These are phyloP conservation scores for Stegophylla sp. DNA, from an alignment of 2,888 invertebrate genomes.

Conservation along the genomic window DNA sequence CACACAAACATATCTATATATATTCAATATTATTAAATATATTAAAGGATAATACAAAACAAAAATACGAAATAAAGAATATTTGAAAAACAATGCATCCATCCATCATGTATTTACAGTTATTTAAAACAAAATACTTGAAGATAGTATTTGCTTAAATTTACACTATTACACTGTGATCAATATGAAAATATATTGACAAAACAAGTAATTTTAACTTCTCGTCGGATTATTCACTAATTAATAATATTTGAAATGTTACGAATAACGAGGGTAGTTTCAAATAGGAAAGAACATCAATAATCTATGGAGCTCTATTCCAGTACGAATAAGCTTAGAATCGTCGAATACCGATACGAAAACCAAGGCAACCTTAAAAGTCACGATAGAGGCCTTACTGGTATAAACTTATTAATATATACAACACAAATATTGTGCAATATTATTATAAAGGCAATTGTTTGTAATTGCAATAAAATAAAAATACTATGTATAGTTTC, in stretches of 20 bases:
- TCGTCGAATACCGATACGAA: slow-evolving; percentile 25
- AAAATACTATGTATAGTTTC: not conserved
- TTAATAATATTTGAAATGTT: not conserved
- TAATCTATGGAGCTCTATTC: not conserved
- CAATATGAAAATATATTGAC: not conserved
- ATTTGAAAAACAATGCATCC: not conserved
- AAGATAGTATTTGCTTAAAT: not conserved
- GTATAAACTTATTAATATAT: slow-evolving; percentile 1
- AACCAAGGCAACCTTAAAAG: slow-evolving; percentile 42
- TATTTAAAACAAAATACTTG: not conserved
- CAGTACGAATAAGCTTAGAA: slow-evolving; percentile 29
- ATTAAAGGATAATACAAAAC: not conserved
- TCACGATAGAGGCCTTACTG: slow-evolving; percentile 29
- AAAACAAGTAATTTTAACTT: not conserved
- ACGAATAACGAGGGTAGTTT: slow-evolving; percentile 2
- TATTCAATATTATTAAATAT: no score
- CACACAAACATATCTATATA: no score
- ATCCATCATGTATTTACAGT: not conserved
- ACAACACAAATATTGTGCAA: slow-evolving; percentile 31
- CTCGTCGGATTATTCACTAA: not conserved
- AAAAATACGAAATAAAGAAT: not conserved
- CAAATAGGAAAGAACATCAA: not conserved
- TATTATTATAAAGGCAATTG: slow-evolving; percentile 35
- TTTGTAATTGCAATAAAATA: slow-evolving; percentile 19
- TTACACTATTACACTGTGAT: not conserved